These are phyloP conservation scores for Dendrocincla fuliginosa DNA, from an alignment of 2,797 vertebrate genomes.

Conservation along the genomic window DNA sequence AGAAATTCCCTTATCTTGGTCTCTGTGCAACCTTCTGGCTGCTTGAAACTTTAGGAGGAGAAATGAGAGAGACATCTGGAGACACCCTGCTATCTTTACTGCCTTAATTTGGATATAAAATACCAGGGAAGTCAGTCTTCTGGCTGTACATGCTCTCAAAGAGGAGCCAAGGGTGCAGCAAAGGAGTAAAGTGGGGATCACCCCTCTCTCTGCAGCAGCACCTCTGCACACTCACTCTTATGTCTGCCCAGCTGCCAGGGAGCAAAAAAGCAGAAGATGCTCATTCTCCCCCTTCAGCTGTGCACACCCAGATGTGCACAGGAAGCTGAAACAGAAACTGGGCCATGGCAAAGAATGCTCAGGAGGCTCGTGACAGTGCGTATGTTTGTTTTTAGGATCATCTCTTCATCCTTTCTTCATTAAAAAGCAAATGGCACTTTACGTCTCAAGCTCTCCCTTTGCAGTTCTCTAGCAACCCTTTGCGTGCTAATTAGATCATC, in stretches of 20 bases:
- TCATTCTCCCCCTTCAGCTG: not conserved
- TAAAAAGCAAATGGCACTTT: not conserved
- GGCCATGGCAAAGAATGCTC: accelerated
- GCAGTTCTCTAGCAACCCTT: not conserved
- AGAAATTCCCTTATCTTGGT: not conserved
- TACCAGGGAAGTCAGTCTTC: not conserved
- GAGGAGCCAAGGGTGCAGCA: not conserved
- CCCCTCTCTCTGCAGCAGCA: not conserved
- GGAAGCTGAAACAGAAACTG: not conserved
- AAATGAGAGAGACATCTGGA: not conserved
- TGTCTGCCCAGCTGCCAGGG: not conserved
- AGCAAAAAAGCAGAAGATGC: not conserved
- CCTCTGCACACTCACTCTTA: accelerated
- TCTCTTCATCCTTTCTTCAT: not conserved
- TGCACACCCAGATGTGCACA: accelerated
- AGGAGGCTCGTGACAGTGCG: accelerated
- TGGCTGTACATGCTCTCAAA: not conserved
- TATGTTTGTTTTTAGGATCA: not conserved
- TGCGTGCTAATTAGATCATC: not conserved
- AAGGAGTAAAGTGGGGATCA: not conserved
- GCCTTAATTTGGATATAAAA: not conserved
- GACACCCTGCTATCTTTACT: not conserved
- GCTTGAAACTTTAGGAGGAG: not conserved
- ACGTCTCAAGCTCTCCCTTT: accelerated
- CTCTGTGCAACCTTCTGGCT: not conserved